phyloP scores from a whole-genome alignment of 2,888 invertebrate genomes.

The Tigriopus californicus region DNA sequence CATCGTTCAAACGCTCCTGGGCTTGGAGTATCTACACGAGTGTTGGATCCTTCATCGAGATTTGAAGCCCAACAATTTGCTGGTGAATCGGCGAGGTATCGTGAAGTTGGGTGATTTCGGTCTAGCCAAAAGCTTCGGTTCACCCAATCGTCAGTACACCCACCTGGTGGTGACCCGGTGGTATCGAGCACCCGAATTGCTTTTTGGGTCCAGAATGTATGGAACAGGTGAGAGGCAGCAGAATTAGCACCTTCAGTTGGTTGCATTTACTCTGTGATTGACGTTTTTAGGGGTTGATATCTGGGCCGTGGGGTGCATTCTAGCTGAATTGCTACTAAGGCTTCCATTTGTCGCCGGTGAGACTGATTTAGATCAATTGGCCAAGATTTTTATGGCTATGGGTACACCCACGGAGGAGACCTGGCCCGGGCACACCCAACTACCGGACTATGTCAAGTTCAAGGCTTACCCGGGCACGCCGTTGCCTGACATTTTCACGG shows the following conservation, averaged over 20 bases:
- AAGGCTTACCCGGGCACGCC: slow-evolving; percentile 66
- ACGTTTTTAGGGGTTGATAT: slow-evolving; percentile 59
- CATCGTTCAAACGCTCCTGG: slow-evolving; percentile 79
- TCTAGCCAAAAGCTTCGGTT: slow-evolving; percentile 88
- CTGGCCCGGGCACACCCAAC: slow-evolving; percentile 45
- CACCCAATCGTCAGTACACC: slow-evolving; percentile 84
- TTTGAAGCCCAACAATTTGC: slow-evolving; percentile 94
- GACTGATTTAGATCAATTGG: slow-evolving; percentile 87
- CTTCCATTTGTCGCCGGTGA: slow-evolving; percentile 90
- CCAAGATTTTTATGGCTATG: slow-evolving; percentile 80
- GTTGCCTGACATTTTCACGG: slow-evolving; percentile 79
- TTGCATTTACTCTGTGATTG: neutral
- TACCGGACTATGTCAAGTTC: slow-evolving; percentile 84
- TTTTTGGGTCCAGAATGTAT: slow-evolving; percentile 88
- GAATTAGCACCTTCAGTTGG: neutral
- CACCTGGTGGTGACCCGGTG: slow-evolving; percentile 93
- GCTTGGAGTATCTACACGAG: slow-evolving; percentile 80
- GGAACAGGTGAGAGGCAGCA: slow-evolving; percentile 37
- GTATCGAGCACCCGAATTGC: slow-evolving; percentile 78
- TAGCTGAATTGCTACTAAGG: slow-evolving; percentile 77
- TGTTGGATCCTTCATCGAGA: slow-evolving; percentile 91
- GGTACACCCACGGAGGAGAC: slow-evolving; percentile 80
- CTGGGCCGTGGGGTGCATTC: slow-evolving; percentile 96
- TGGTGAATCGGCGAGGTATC: slow-evolving; percentile 75
- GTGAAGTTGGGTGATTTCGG: slow-evolving; percentile 98